These are phyloP conservation scores for Dascyllus trimaculatus DNA, from an alignment of 2,113 vertebrate genomes.

Conservation along the genomic window DNA sequence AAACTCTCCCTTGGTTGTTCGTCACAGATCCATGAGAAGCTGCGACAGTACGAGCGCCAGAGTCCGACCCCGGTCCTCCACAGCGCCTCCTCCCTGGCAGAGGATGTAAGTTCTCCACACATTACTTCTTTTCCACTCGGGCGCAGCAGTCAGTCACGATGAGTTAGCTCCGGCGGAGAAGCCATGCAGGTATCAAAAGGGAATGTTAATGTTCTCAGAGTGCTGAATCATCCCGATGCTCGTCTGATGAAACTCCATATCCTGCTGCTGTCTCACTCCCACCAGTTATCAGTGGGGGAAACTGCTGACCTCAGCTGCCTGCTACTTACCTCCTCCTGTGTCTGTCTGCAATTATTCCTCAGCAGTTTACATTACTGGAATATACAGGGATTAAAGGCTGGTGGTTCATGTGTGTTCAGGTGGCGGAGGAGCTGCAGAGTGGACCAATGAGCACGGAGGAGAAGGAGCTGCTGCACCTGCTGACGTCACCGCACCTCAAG, in stretches of 20 bases:
- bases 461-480: slow-evolving; percentile 91
- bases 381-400: background rate
- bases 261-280: slow-evolving; percentile 62
- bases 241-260: slow-evolving; percentile 68
- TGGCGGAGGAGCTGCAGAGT: slow-evolving; percentile 94
- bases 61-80: slow-evolving; percentile 93
- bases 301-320: slow-evolving; percentile 72
- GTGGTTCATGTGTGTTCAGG: slow-evolving; percentile 78
- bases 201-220: slow-evolving; percentile 70
- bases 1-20: slow-evolving; percentile 36
- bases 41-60: slow-evolving; percentile 94
- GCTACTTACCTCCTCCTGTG: slow-evolving; percentile 38
- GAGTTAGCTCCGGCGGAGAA: slow-evolving; percentile 48
- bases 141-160: slow-evolving; percentile 46
- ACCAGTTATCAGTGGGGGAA: slow-evolving; percentile 56
- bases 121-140: slow-evolving; percentile 33
- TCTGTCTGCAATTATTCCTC: slow-evolving; percentile 13
- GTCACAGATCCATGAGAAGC: slow-evolving; percentile 94
- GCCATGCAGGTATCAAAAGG: slow-evolving; percentile 54
- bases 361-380: background rate
- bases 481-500: slow-evolving; percentile 94
- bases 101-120: slow-evolving; percentile 88
- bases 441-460: slow-evolving; percentile 90
- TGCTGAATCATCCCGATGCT: slow-evolving; percentile 72
- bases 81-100: slow-evolving; percentile 91